Evolutionary conservation across 2,888 invertebrate species (phyloP), one percentile per base, ranked within the genome.

Genomic region (Apodemia zela): DNA sequence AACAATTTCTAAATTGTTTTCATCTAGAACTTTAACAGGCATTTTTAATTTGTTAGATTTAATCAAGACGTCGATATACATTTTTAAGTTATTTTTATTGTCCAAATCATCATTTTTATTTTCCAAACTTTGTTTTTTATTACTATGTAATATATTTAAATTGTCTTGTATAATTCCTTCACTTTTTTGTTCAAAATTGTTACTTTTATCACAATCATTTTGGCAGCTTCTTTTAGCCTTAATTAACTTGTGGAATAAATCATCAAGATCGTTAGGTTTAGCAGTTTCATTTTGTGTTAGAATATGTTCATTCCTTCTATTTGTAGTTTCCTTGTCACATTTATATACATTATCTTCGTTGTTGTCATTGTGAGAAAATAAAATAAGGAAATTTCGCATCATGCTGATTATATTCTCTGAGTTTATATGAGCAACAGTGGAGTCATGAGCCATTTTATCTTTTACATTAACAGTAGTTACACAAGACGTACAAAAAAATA

Each of bases 401-500:
- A 72, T 21, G 29, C 69, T 66, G 57, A 75, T 72, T 42, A 71
- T 51, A 51, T 66, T 69, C 3, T 71, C 1, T 0, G 73, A 72
- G 17, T 69, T 70, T 17, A 63, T 63, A 59, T 79, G 79, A 6
- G 6, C 47, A 1, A 65, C 60, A 2, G 73, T 68, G n/a, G 51
- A 61, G n/a, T 75, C 71, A 54, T 77, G 77, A 3, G 10, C 58
- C 7, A 54, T 18, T 65, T 65, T 73, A 13, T 75, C 63, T 5
- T 58, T 60, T 0, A 33, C 35, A 15, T 64, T 59, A 0, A 78
- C 65, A 2, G 65, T 62, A 3, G 45, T 1, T 1, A 70, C 64
- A 59, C 78, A 79, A 0, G 72, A 60, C 7, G 69, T 71, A 66
- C 79, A 79, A 61, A 72, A 79, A 65, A 74, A 72, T 6, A 63